Conservation (phyloP, 53 echinoderm and acorn worm genomes). For the Paracentrotus lividus region DNA sequence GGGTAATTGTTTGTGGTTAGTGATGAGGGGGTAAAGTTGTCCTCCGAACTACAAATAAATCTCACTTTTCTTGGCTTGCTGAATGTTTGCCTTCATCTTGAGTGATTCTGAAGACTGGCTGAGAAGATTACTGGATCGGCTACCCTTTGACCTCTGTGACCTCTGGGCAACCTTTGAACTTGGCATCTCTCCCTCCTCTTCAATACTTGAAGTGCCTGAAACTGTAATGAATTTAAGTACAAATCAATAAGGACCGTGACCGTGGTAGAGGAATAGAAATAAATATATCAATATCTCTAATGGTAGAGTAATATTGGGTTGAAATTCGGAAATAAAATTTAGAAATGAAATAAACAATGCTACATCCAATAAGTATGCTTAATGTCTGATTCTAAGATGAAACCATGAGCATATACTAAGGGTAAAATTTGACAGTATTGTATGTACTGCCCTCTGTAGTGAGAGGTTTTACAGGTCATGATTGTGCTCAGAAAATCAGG, state of each 20-base stretch:
- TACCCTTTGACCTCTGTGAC: conserved; percentile 41
- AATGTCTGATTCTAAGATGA: neutral
- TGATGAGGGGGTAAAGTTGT: no score
- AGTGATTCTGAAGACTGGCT: conserved; percentile 50
- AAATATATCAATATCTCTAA: neutral
- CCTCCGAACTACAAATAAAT: neutral
- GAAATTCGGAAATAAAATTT: neutral
- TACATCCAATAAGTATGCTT: neutral
- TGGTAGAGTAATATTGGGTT: neutral
- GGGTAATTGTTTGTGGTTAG: no score
- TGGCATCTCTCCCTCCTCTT: conserved; percentile 33
- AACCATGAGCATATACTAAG: neutral
- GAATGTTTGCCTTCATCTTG: conserved; percentile 23
- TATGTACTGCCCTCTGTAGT: conserved; percentile 47
- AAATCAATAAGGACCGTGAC: neutral
- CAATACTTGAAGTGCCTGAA: conserved; percentile 53
- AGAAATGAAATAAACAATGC: neutral
- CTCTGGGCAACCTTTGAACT: neutral
- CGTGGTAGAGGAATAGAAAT: neutral
- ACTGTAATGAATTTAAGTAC: neutral
- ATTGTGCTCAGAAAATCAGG: no score
- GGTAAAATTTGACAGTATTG: neutral
- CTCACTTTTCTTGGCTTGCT: conserved; percentile 45
- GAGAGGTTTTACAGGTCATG: conserved; percentile 7
- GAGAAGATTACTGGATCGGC: conserved; percentile 44